Evolutionary conservation across 2,113 vertebrate genomes (phyloP), one percentile per base, ranked within the genome.

Genomic region (Pseudolaguvia tuberculata): DNA sequence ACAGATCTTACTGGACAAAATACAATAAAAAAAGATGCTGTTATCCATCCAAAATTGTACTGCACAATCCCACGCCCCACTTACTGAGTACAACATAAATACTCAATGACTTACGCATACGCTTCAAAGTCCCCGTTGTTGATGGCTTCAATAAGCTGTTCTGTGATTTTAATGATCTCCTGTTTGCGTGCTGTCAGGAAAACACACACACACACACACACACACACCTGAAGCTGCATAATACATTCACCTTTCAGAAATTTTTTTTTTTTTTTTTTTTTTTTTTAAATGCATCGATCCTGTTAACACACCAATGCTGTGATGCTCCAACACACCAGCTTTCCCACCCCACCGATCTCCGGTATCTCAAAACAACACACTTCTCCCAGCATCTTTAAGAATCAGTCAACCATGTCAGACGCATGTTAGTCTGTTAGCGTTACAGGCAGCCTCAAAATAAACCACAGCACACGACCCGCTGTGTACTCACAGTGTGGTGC

Each of bases 121-220:
- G 93, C 93, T 80, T 93, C 93, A 25, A 93, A 94, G 86, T 94
- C 93, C 0, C 93, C 93, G 2, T 93, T 94, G 87, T 94, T 94
- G 81, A 94, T 91, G 0, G 93, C 92, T 81, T 94, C 93, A 0
- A 94, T 94, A 81, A 94, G 92, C 86, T 94, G 93, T 82, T 94
- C 93, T 0, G 93, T 94, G 82, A 93, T 93, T 87, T 94, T 94
- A 87, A 94, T 94, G 84, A 94, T 93, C 82, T 94, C 93, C 84
- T 94, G 93, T 82, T 93, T 94, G 87, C 81, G 81, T 63, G 68
- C 81, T 82, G 67, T 72, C 29, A 35, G 72, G 45, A 18, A 68
- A 65, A 4, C 31, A 35, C 31, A 35, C 31, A 35, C 31, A 35
- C 3, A 35, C 31, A 35, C 31, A 35, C 58, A 57, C 45, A 17